Percentiles rank a stretch among this genome's conserved stretches.
Conservation (phyloP, 2,113 vertebrate genomes). For the Nettapus auritus region DNA sequence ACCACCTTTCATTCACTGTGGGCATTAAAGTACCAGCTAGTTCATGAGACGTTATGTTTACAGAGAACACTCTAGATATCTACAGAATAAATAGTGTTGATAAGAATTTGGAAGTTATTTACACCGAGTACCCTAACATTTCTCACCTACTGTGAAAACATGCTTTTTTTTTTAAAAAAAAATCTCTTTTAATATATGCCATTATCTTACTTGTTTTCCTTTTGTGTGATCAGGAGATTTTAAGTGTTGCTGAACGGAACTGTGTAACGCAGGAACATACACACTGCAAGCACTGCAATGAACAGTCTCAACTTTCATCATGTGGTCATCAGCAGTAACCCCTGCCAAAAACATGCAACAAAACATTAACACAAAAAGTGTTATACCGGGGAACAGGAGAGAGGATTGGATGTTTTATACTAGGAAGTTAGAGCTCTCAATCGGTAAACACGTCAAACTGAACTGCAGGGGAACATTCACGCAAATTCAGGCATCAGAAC, state of each 20-base stretch:
- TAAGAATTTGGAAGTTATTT: neutral
- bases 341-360: conserved; percentile 68
- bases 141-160: neutral
- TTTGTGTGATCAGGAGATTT: conserved; percentile 84
- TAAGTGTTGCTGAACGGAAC: conserved; percentile 86
- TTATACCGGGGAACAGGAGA: neutral
- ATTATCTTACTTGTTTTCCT: conserved; percentile 79
- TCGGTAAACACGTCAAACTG: neutral
- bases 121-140: neutral
- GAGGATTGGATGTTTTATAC: neutral
- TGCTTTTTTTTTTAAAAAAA: no score
- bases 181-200: neutral
- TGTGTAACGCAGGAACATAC: conserved; percentile 85
- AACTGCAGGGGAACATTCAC: neutral
- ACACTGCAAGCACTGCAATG: conserved; percentile 86
- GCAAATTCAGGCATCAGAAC: neutral
- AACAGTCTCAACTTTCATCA: conserved; percentile 89
- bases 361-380: neutral
- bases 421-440: neutral
- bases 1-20: neutral
- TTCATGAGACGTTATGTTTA: neutral
- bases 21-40: neutral
- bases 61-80: neutral
- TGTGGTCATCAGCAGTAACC: conserved; percentile 85
- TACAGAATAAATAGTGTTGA: neutral